Evolutionary conservation across 2,888 invertebrate species (phyloP).

Genomic region (Craniophora ligustri): DNA sequence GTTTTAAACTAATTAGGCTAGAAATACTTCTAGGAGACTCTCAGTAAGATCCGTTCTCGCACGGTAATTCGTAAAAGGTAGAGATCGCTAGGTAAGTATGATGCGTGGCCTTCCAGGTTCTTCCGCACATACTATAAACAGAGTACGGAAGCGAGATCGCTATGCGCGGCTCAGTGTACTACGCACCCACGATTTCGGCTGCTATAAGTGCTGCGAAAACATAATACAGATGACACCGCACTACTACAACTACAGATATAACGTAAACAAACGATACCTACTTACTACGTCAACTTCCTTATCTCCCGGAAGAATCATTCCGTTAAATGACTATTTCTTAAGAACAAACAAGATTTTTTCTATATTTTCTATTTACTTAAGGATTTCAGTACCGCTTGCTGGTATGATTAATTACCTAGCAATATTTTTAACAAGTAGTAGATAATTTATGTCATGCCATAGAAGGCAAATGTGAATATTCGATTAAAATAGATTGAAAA

Average conservation of each 20-base stretch:
- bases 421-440: not conserved
- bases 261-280: conserved; percentile 62
- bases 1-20: too few relatives aligned
- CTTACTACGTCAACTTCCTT: conserved; percentile 70
- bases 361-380: conserved; percentile 37
- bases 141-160: conserved; percentile 76
- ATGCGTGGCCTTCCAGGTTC: conserved; percentile 74
- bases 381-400: not conserved
- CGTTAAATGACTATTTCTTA: conserved; percentile 58
- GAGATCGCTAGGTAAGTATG: conserved; percentile 70
- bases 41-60: conserved; percentile 57
- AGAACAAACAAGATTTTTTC: conserved; percentile 44
- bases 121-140: conserved; percentile 84
- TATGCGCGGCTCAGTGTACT: conserved; percentile 58
- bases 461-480: not conserved
- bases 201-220: conserved; percentile 51
- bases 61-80: conserved; percentile 62
- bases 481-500: too few relatives aligned
- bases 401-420: not conserved
- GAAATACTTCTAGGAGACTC: conserved; percentile 41
- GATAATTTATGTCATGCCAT: not conserved
- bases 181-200: conserved; percentile 60
- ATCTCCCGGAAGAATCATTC: conserved; percentile 73
- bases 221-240: conserved; percentile 59
- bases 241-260: conserved; percentile 53